A percentile compares a stretch with the other conserved stretches of the same genome.
phyloP scores from a whole-genome alignment of 2,797 vertebrate species.

The Astyanax mexicanus region DNA sequence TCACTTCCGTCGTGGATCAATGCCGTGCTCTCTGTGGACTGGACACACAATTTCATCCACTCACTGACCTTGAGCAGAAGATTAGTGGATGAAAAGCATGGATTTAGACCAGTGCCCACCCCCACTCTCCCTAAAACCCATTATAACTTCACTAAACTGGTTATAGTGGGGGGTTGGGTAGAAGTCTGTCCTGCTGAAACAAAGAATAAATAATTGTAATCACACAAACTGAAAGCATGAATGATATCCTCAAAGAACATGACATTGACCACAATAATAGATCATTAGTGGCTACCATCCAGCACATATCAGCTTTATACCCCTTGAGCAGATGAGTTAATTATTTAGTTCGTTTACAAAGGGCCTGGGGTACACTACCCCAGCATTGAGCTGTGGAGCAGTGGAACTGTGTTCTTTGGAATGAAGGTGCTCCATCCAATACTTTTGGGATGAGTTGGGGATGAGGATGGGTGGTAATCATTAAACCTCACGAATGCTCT shows the following conservation, averaged over 20 bases:
- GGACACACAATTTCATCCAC: constrained; percentile 51
- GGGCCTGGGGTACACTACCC: too few species aligned
- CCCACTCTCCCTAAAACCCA: constrained; percentile 3
- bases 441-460: too few species aligned
- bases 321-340: background rate
- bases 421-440: too few species aligned
- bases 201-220: background rate
- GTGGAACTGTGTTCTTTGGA: too few species aligned
- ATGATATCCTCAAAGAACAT: background rate
- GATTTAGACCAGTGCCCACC: constrained; percentile 45
- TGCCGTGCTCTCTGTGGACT: constrained; percentile 43
- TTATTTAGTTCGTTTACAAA: too few species aligned
- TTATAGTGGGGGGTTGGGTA: background rate
- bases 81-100: constrained; percentile 60
- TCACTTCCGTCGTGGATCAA: constrained; percentile 57
- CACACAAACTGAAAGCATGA: background rate
- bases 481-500: too few species aligned
- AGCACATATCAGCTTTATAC: background rate
- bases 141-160: constrained; percentile 11
- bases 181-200: background rate
- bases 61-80: constrained; percentile 54
- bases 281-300: background rate
- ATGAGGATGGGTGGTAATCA: too few species aligned
- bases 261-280: background rate
- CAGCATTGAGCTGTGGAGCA: too few species aligned